Percentiles rank a stretch among this genome's conserved stretches.
phyloP scores from a whole-genome alignment of 1,140 invertebrate genomes.

The Temnothorax curvispinosus region DNA sequence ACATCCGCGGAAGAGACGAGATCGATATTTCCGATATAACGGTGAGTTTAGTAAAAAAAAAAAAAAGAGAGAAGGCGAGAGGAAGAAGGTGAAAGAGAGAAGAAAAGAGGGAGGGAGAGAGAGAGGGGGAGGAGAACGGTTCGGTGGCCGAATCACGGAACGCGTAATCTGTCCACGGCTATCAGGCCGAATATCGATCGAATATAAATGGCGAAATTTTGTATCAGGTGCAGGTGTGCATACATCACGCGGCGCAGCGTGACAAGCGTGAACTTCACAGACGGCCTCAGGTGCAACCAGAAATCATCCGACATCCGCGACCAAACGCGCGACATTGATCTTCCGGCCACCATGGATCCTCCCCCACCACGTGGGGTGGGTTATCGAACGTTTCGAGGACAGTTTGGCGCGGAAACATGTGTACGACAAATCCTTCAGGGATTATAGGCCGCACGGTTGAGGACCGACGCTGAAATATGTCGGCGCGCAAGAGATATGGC shows the following conservation, averaged over 20 bases:
- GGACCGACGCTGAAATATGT: conserved; percentile 83
- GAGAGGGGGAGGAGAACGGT: neutral
- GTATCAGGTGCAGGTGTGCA: conserved; percentile 54
- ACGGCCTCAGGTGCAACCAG: conserved; percentile 81
- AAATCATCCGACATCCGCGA: conserved; percentile 80
- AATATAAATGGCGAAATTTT: conserved; percentile 58
- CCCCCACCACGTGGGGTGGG: conserved; percentile 47
- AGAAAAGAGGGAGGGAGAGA: neutral
- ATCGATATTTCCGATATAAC: conserved; percentile 63
- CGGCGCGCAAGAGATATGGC: conserved; percentile 76
- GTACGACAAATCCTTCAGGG: conserved; percentile 85
- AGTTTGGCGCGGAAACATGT: conserved; percentile 83
- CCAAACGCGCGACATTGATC: conserved; percentile 81
- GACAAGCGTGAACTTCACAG: conserved; percentile 75
- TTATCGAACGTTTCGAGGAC: conserved; percentile 83
- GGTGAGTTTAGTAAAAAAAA: conserved; percentile 57
- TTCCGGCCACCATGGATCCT: conserved; percentile 74
- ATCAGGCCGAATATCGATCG: conserved; percentile 59
- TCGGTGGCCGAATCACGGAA: conserved; percentile 44
- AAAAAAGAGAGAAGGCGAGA: neutral
- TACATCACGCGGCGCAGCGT: conserved; percentile 29
- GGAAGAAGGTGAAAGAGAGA: neutral
- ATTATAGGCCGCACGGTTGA: conserved; percentile 80
- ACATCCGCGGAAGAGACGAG: conserved; percentile 50
- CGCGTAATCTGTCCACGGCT: conserved; percentile 57